Evolutionary conservation across 2,797 vertebrate genomes (phyloP).

Genomic region (Acomys russatus): DNA sequence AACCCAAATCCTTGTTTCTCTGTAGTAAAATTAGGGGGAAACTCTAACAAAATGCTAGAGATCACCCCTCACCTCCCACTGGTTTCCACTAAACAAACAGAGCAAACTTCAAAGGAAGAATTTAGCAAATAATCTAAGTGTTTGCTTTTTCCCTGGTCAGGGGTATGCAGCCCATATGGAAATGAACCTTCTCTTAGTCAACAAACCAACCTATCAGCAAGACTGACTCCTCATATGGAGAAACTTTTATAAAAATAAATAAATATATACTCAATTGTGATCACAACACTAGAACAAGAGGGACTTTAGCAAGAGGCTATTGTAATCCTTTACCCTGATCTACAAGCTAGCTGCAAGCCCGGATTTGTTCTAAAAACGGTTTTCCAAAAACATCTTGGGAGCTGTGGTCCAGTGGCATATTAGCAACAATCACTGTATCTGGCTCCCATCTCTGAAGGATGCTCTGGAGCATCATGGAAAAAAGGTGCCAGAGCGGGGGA

Average conservation of each 20-base stretch:
- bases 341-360: slow-evolving; percentile 3
- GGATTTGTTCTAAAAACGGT: neutral
- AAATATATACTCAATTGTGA: slow-evolving; percentile 65
- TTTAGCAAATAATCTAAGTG: slow-evolving; percentile 85
- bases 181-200: slow-evolving; percentile 82
- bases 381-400: slow-evolving; percentile 57
- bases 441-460: neutral
- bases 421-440: neutral
- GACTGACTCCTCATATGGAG: neutral
- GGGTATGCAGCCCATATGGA: neutral
- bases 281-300: slow-evolving; percentile 47
- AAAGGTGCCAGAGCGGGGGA: neutral
- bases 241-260: neutral
- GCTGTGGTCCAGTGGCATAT: neutral
- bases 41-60: slow-evolving; percentile 71
- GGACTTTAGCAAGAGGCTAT: neutral
- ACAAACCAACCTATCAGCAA: slow-evolving; percentile 76
- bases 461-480: neutral
- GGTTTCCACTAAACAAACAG: slow-evolving; percentile 78
- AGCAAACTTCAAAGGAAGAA: slow-evolving; percentile 85
- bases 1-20: slow-evolving; percentile 71
- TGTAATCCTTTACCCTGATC: neutral
- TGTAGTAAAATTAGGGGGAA: slow-evolving; percentile 54
- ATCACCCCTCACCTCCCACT: slow-evolving; percentile 67
- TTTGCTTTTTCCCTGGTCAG: slow-evolving; percentile 82